Evolutionary conservation across 2,888 invertebrate species (phyloP), one percentile per base, ranked within the genome.

Genomic region (Orchesellides sinensis): DNA sequence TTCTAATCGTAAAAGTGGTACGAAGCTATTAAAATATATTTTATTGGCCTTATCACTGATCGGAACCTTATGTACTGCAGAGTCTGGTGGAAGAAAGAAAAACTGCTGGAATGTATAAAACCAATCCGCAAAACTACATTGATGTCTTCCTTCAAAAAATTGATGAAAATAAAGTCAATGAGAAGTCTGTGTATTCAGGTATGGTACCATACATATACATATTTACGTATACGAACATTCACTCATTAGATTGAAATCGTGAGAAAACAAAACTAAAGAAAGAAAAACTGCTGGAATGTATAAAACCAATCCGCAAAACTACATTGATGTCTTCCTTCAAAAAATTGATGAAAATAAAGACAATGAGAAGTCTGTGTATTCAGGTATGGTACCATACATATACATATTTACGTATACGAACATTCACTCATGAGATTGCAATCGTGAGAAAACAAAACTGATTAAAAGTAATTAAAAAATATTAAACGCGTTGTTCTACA

Each of bases 131-230:
- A 40, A 85, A 79, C 52, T 85, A 83, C 17, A 77, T 85, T 23
- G 84, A 85, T 59, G 70, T 83, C 0, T 85, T 83, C 61, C 54
- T 85, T 1, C 56, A 83, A 27, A 85, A 85, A 56, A 85, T 85
- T 66, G 72, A 84, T 0, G 83, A 84, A 54, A 40, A 29, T 21
- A 40, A 70, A 27, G 32, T 29, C 4, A 19, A 84, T 12, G 10
- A 40, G 0, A 45, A 45, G 1, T 54, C 65, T 1, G 45, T 84
- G 0, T 84, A 84, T 32, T 77, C 81, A 65, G 68, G 83, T 83
- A 68, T 56, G 4, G 10, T 5, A 5, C n/a, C n/a, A 32, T 32
- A 32, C 6, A 10, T 14, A 5, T 2, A 40, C 10, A 40, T 8
- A 40, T 40, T 8, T 5, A 40, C 2, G n/a, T 40, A 40, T 40